These are phyloP conservation scores for Macrotis lagotis DNA, from an alignment of 2,113 vertebrate species.

Conservation along the genomic window DNA sequence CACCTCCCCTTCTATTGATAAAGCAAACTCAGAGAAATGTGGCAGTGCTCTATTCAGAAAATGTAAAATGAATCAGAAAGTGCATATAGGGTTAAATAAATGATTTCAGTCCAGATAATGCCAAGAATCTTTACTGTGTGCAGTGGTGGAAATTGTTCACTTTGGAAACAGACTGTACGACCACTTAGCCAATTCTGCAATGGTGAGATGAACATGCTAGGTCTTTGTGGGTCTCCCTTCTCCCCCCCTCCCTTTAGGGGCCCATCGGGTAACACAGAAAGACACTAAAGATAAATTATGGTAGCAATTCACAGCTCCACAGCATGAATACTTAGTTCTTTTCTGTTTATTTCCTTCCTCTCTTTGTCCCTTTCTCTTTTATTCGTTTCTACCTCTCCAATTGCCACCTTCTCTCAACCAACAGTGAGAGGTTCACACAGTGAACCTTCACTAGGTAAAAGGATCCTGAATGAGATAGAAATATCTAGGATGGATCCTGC, in stretches of 20 bases:
- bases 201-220: background rate
- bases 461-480: background rate
- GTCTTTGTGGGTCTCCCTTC: background rate
- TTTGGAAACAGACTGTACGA: background rate
- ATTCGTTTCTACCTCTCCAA: background rate
- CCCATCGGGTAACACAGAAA: background rate
- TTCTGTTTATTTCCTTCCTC: background rate
- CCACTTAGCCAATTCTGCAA: background rate
- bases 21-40: background rate
- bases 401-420: background rate
- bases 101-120: background rate
- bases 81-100: constrained; percentile 10
- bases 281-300: background rate
- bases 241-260: too few species aligned
- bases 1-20: background rate
- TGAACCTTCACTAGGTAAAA: background rate
- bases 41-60: background rate
- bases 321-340: background rate
- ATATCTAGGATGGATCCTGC: background rate
- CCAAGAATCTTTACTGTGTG: constrained; percentile 8
- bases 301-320: background rate
- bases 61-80: constrained; percentile 23
- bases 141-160: background rate
- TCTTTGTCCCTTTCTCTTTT: background rate
- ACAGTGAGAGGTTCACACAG: background rate